Base-by-base conservation (phyloP, 2,113 vertebrate genomes). In the Nibea albiflora region DNA sequence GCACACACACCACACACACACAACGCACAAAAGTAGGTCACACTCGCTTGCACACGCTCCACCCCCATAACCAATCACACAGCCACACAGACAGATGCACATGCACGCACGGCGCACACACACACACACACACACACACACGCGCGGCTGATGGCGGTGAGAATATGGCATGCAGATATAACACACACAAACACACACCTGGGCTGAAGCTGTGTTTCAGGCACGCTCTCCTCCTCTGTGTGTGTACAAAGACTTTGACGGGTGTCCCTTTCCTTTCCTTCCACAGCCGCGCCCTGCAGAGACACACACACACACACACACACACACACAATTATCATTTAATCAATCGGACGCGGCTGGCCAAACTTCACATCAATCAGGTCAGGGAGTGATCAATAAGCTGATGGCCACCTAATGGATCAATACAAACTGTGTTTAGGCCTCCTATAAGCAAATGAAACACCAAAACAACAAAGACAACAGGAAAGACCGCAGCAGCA, bases 201-300 rank as follows among this genome's bases (percentile, higher is more conserved):
- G 89, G 88, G 72, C 84, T 90, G 78, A 87, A 91, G 88, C 85
- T 92, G 85, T 92, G 93, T 81, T n/a, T 94, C 95, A 63, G 92
- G 82, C 79, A 88, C 81, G 65, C 90, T 92, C 87, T 96, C 95
- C 64, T 95, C 94, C 49, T 95, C 94, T 8, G 93, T 90, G 79
- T 95, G 91, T 56, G 94, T 91, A 95, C 89, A 83, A 95, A 95
- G 64, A 96, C 94, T 93, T 96, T 96, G 50, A 96, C 92, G 0
- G 95, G 95, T 24, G 95, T 96, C 52, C 95, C 95, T 91, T 96
- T 96, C 81, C 95, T 92, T 96, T 96, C 71, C 94, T 94, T 73
- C 95, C 94, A 93, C 94, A 95, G 50, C 94, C 95, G 6, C 94
- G 95, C 70, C n/a, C 95, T 96, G 88, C 54, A 84, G 73, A 85